These are phyloP conservation scores for Tenrec ecaudatus DNA, from an alignment of 2,113 vertebrate genomes.

Conservation along the genomic window DNA sequence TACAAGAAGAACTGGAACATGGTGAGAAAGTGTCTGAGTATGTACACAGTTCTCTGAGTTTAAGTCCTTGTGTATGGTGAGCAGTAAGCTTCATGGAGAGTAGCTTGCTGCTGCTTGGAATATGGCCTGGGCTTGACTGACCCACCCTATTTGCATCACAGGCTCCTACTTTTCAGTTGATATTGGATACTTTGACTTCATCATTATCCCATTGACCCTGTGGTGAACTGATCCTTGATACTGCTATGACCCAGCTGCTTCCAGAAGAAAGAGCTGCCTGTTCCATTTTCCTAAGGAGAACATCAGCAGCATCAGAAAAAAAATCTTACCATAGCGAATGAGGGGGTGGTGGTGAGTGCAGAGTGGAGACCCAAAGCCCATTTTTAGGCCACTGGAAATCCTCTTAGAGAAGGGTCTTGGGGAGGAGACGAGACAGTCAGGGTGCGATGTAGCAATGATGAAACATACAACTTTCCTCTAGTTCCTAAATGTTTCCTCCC, in stretches of 20 bases:
- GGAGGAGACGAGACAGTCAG: no score
- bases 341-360: no score
- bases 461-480: no score
- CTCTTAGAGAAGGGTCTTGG: no score
- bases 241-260: not conserved
- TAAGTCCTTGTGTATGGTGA: no score
- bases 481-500: no score
- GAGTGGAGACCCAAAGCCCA: no score
- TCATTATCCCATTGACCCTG: not conserved
- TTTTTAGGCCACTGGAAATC: no score
- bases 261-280: not conserved
- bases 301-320: no score
- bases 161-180: not conserved
- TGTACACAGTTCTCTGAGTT: not conserved
- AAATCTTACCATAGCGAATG: no score
- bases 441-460: no score
- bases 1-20: no score
- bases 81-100: rapidly evolving
- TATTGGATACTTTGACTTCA: not conserved
- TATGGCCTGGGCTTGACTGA: not conserved
- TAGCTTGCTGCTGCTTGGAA: rapidly evolving
- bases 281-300: not conserved
- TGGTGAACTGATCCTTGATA: not conserved
- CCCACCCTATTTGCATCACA: not conserved
- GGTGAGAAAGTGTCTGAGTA: not conserved